Evolutionary conservation across 53 echinoderm and acorn worm species (phyloP).

Genomic region (Paracentrotus lividus): DNA sequence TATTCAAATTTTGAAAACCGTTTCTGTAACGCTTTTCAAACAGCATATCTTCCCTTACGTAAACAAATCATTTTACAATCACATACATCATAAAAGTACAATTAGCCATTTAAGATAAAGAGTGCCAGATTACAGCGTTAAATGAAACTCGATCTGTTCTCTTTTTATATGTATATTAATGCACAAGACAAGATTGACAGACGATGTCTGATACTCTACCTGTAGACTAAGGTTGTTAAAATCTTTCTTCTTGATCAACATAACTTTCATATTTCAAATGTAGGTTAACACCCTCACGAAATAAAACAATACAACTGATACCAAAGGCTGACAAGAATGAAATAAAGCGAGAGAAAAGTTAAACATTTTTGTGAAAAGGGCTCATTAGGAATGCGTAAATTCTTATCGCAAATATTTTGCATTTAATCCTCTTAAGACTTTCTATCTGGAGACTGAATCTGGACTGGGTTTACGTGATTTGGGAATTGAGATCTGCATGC

Average conservation of each 20-base stretch:
- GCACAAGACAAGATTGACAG: neutral
- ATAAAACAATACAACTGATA: neutral
- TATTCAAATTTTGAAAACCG: too few species aligned
- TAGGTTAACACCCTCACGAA: neutral
- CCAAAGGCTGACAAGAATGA: neutral
- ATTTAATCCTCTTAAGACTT: neutral
- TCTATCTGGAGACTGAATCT: neutral
- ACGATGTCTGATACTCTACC: neutral
- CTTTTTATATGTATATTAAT: neutral
- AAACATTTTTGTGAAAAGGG: neutral
- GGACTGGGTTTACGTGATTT: neutral
- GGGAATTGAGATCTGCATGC: neutral
- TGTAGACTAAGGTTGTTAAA: neutral
- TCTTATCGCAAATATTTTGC: constrained; percentile 40
- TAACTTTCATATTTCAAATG: neutral
- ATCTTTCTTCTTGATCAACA: neutral
- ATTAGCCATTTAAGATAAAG: neutral
- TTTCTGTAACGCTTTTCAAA: too few species aligned
- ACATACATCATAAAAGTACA: too few species aligned
- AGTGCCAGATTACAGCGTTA: neutral
- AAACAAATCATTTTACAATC: too few species aligned
- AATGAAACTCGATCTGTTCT: neutral
- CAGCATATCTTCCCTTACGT: too few species aligned
- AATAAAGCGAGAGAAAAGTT: neutral
- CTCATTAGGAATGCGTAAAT: constrained; percentile 20